A percentile compares a stretch with the other conserved stretches of the same genome.
Conservation (phyloP, 2,113 vertebrate species). For the Peromyscus maniculatus region DNA sequence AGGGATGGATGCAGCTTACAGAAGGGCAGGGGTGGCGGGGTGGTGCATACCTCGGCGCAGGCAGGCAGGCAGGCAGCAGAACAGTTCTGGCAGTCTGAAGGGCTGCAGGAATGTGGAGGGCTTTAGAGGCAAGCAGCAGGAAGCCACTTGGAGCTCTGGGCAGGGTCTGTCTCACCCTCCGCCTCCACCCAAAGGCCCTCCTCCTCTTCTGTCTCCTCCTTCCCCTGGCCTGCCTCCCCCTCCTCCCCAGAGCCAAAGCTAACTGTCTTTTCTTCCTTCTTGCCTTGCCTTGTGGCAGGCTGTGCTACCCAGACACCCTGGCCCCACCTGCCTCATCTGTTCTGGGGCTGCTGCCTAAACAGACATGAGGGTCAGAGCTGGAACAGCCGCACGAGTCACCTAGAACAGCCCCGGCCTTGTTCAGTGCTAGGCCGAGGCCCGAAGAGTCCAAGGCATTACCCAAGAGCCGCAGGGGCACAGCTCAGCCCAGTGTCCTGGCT, state of each 20-base stretch:
- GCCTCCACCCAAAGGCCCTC: constrained; percentile 26
- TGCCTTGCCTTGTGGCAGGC: constrained; percentile 64
- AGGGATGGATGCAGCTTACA: neutral
- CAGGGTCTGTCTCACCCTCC: constrained; percentile 87
- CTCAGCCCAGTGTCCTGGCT: neutral
- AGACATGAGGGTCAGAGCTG: neutral
- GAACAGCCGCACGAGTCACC: neutral
- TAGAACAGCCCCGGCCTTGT: neutral
- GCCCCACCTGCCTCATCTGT: constrained; percentile 60
- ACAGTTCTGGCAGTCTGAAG: constrained; percentile 86
- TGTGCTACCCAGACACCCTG: constrained; percentile 78
- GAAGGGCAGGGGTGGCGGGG: constrained; percentile 46
- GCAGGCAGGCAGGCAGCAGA: constrained; percentile 78
- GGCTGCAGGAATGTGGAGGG: constrained; percentile 90
- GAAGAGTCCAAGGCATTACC: neutral
- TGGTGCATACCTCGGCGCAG: constrained; percentile 86
- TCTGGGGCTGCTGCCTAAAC: constrained; percentile 79
- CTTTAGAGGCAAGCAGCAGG: constrained; percentile 90
- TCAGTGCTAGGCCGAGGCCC: neutral
- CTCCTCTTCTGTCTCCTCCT: constrained; percentile 84
- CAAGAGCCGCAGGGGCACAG: neutral
- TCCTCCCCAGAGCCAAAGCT: constrained; percentile 60
- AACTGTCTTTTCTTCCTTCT: constrained; percentile 79
- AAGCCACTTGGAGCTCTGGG: constrained; percentile 89
- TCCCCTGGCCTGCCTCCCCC: constrained; percentile 43